These are phyloP conservation scores for Excalfactoria chinensis DNA, from an alignment of 2,113 vertebrate species.

Conservation along the genomic window DNA sequence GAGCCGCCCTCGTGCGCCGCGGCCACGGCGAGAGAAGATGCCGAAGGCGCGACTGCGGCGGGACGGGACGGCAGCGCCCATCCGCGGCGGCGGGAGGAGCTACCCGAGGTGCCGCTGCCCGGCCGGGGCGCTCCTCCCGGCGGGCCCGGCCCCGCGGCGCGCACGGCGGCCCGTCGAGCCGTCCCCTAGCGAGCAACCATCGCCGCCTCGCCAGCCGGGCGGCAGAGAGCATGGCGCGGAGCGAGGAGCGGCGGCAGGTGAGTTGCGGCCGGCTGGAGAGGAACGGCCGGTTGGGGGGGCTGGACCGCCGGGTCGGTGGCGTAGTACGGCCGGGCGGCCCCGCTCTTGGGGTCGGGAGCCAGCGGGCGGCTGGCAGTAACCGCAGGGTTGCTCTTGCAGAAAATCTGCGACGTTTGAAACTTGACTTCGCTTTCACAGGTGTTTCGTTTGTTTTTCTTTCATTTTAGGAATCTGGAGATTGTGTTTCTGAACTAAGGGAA, in stretches of 20 bases:
- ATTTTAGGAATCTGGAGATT: conserved; percentile 54
- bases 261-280: not conserved
- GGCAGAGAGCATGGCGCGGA: not conserved
- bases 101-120: not conserved
- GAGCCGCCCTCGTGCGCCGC: too few species aligned
- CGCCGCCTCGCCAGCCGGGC: not conserved
- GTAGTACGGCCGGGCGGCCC: not conserved
- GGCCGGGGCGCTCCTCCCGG: not conserved
- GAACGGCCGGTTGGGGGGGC: not conserved
- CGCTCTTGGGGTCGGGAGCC: not conserved
- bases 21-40: too few species aligned
- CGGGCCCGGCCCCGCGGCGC: too few species aligned
- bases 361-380: fast-evolving
- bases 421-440: not conserved
- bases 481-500: conserved; percentile 25
- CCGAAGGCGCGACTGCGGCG: not conserved
- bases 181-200: too few species aligned
- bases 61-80: not conserved
- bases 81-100: not conserved
- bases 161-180: not conserved
- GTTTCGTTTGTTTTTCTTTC: not conserved
- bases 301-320: not conserved
- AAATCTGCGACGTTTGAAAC: not conserved
- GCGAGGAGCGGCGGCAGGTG: not conserved
- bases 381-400: fast-evolving